Conservation (phyloP, 2,113 vertebrate species). For the Thymallus thymallus region DNA sequence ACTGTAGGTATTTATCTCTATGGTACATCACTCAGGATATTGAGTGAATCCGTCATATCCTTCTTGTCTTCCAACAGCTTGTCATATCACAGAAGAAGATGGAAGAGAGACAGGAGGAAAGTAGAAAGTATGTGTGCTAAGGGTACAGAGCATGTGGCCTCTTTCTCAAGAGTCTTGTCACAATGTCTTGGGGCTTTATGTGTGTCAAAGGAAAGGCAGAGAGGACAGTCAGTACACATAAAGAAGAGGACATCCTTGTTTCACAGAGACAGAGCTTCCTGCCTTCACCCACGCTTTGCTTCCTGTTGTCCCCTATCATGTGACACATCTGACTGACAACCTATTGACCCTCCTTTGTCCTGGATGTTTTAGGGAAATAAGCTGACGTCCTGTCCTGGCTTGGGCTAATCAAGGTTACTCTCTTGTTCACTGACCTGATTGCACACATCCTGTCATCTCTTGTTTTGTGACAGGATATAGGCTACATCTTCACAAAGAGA, state of each 20-base stretch:
- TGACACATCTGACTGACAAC: constrained; percentile 11
- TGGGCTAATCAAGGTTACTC: neutral
- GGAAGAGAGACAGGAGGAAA: neutral
- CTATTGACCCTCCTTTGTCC: constrained; percentile 27
- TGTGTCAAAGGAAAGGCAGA: constrained; percentile 24
- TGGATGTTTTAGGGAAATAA: neutral
- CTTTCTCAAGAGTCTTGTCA: constrained; percentile 30
- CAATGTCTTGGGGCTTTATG: constrained; percentile 16
- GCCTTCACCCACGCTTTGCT: constrained; percentile 21
- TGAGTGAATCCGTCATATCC: too few relatives aligned
- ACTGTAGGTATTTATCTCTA: too few relatives aligned
- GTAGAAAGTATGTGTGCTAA: neutral
- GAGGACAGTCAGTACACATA: constrained; percentile 10
- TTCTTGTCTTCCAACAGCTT: neutral
- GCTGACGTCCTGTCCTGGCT: neutral
- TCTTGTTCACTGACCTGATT: neutral
- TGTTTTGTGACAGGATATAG: neutral
- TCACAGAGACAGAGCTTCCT: constrained; percentile 36
- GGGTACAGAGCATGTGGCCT: too few relatives aligned
- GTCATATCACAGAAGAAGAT: neutral
- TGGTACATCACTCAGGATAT: too few relatives aligned
- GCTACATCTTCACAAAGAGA: neutral
- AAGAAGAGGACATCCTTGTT: constrained; percentile 25
- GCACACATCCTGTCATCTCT: constrained; percentile 28
- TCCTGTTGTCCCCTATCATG: constrained; percentile 31